phyloP scores from a whole-genome alignment of 2,797 vertebrate genomes.

The Tapirus indicus region DNA sequence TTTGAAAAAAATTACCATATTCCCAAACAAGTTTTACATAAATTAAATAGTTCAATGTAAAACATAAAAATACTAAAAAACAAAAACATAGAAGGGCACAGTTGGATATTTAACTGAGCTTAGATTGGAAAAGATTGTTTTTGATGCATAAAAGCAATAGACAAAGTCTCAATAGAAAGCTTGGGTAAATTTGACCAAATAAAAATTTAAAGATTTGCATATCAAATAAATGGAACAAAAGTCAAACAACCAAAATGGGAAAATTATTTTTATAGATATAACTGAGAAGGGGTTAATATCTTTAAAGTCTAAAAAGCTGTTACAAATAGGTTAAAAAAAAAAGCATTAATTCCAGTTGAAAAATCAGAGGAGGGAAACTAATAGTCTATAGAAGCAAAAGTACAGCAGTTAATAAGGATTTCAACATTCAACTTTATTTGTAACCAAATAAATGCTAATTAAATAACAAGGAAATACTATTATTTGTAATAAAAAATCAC shows the following conservation, averaged over 20 bases:
- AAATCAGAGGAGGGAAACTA: neutral
- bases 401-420: neutral
- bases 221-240: neutral
- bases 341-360: neutral
- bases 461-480: neutral
- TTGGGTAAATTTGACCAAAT: neutral
- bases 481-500: slow-evolving; percentile 2
- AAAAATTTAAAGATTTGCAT: neutral
- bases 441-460: neutral
- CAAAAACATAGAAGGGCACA: neutral
- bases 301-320: neutral
- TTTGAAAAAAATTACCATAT: neutral
- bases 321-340: neutral
- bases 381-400: neutral
- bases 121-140: neutral
- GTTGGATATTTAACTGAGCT: slow-evolving; percentile 1
- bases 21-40: neutral
- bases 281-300: neutral
- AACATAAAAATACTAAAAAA: neutral
- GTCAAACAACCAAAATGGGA: neutral
- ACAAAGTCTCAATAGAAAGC: neutral
- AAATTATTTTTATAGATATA: neutral
- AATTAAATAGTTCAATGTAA: neutral
- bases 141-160: neutral
- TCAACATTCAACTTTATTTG: neutral